Conservation (phyloP, 2,888 invertebrate species). For the Xylocampa areola region DNA sequence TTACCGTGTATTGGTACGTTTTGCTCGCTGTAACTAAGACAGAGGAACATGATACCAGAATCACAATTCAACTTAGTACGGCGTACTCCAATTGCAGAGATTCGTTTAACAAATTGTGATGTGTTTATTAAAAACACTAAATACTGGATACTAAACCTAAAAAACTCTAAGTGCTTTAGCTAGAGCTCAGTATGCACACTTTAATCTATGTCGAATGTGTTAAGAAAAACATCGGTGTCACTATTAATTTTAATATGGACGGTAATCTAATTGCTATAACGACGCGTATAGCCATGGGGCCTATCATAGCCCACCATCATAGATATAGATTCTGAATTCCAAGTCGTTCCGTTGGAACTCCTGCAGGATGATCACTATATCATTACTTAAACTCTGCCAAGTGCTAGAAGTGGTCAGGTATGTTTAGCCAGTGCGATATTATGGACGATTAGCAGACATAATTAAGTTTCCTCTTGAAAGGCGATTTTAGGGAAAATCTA, state of each 20-base stretch:
- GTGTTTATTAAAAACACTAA: slow-evolving; percentile 11
- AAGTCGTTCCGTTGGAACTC: slow-evolving; percentile 5
- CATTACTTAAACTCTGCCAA: not conserved
- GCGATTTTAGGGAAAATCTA: slow-evolving; percentile 14
- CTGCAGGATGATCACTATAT: not conserved
- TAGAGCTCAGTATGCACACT: not conserved
- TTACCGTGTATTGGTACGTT: too few species aligned
- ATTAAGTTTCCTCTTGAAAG: slow-evolving; percentile 9
- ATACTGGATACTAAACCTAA: slow-evolving; percentile 1
- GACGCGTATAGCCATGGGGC: too few species aligned
- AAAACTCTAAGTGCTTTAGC: not conserved
- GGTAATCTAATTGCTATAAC: too few species aligned
- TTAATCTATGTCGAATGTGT: too few species aligned
- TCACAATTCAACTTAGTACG: too few species aligned
- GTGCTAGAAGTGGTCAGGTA: not conserved
- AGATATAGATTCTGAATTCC: slow-evolving; percentile 16
- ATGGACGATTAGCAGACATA: slow-evolving; percentile 1
- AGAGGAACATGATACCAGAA: too few species aligned
- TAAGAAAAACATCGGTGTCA: too few species aligned
- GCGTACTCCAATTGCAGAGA: not conserved
- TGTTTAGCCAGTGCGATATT: not conserved
- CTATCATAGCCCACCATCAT: too few species aligned
- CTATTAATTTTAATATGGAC: too few species aligned
- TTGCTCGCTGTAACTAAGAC: too few species aligned
- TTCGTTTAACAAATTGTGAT: slow-evolving; percentile 3